Evolutionary conservation across 1,140 invertebrate genomes (phyloP).

Genomic region (Drosophila athabasca): DNA sequence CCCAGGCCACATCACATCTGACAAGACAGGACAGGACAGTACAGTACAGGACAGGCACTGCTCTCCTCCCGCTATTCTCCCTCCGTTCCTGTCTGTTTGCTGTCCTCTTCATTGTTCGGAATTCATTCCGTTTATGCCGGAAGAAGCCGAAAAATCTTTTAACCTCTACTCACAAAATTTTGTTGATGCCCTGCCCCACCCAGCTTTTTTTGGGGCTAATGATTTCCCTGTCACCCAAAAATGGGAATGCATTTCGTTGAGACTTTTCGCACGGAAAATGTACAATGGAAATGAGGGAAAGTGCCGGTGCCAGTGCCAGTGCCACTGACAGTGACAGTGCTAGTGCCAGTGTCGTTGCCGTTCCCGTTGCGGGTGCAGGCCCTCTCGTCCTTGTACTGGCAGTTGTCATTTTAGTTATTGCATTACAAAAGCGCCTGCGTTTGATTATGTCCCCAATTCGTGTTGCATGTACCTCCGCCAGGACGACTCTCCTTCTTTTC

Average conservation of each 20-base stretch:
- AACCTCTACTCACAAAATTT: constrained; percentile 54
- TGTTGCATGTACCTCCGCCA: constrained; percentile 54
- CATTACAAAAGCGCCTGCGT: constrained; percentile 73
- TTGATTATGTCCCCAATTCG: constrained; percentile 71
- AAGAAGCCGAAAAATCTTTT: constrained; percentile 68
- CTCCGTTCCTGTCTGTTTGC: constrained; percentile 1
- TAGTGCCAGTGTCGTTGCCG: neutral
- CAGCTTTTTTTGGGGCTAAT: constrained; percentile 54
- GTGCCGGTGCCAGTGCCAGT: neutral
- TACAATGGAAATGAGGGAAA: constrained; percentile 18
- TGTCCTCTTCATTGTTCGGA: constrained; percentile 23
- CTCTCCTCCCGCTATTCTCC: neutral
- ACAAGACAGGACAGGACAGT: constrained; percentile 7
- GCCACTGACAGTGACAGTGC: neutral
- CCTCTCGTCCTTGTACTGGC: constrained; percentile 36
- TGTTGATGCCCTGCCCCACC: constrained; percentile 46
- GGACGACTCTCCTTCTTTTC: constrained; percentile 17
- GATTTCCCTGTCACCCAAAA: constrained; percentile 53
- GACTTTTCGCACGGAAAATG: constrained; percentile 54
- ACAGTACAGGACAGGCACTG: constrained; percentile 3
- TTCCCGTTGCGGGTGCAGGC: neutral
- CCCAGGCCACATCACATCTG: constrained; percentile 30
- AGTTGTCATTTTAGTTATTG: constrained; percentile 80
- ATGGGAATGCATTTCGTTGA: constrained; percentile 58
- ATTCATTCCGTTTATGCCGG: constrained; percentile 51